Percentiles rank a stretch among this genome's conserved stretches.
phyloP scores from a whole-genome alignment of 2,797 vertebrate genomes.

The Graptemys geographica region DNA sequence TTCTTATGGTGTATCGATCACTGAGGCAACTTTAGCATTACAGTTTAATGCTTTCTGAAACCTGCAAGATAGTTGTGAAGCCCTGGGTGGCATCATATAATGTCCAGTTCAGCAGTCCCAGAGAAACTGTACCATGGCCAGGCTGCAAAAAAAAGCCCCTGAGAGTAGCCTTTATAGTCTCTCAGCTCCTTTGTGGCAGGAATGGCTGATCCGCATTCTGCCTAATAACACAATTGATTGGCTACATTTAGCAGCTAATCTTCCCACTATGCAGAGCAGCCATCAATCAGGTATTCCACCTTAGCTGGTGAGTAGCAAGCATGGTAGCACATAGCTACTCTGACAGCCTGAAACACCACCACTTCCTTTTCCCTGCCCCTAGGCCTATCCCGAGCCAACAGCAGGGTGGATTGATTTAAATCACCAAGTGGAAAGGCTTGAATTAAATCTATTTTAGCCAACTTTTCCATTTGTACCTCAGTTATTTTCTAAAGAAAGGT shows the following conservation, averaged over 20 bases:
- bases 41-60: constrained; percentile 32
- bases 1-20: not conserved
- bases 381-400: not conserved
- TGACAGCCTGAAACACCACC: not conserved
- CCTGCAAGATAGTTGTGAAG: constrained; percentile 49
- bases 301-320: not conserved
- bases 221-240: not conserved
- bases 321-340: not conserved
- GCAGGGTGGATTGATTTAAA: not conserved
- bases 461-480: not conserved
- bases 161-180: not conserved
- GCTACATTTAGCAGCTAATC: not conserved
- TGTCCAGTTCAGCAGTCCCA: constrained; percentile 13
- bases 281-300: constrained; percentile 11
- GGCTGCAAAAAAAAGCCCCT: not conserved
- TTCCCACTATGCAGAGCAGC: not conserved
- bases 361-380: not conserved
- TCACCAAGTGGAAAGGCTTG: too few relatives aligned
- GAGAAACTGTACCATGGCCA: not conserved
- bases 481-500: not conserved
- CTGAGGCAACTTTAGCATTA: not conserved
- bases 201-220: not conserved
- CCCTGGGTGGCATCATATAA: constrained; percentile 6
- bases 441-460: not conserved
- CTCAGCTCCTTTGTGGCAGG: not conserved